phyloP scores from a whole-genome alignment of 2,888 invertebrate species.

The Xanthia togata region DNA sequence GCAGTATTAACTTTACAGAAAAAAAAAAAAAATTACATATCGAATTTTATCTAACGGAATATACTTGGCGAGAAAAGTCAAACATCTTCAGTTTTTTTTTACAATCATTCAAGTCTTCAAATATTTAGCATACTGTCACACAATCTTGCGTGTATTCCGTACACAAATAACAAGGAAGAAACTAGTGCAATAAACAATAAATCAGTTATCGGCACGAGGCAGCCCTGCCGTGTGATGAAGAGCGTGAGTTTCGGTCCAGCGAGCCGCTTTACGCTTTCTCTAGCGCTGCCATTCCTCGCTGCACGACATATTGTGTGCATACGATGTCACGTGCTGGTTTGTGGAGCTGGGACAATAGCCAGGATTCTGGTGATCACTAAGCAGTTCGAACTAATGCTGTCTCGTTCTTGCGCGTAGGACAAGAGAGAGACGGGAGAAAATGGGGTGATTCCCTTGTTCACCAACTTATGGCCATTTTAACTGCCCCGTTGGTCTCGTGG shows the following conservation, averaged over 20 bases:
- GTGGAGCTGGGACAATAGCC: constrained; percentile 34
- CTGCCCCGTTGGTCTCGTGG: too few relatives aligned
- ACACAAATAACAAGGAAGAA: constrained; percentile 38
- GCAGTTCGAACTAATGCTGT: not conserved
- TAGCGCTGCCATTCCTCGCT: constrained; percentile 75
- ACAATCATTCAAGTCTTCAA: not conserved
- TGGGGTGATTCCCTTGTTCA: too few relatives aligned
- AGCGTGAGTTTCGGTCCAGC: constrained; percentile 80
- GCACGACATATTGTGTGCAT: constrained; percentile 69
- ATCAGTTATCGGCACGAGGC: constrained; percentile 39
- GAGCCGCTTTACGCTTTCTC: constrained; percentile 82
- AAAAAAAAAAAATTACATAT: not conserved
- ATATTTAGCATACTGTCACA: constrained; percentile 39
- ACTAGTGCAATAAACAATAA: constrained; percentile 24
- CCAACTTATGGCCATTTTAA: constrained; percentile 60
- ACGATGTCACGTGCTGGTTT: constrained; percentile 53
- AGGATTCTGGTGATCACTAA: constrained; percentile 9
- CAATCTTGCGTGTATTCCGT: constrained; percentile 20
- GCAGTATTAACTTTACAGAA: not conserved
- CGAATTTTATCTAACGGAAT: not conserved
- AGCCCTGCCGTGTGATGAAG: constrained; percentile 70
- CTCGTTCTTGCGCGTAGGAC: not conserved
- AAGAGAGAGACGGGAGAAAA: not conserved
- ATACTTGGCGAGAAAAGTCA: not conserved
- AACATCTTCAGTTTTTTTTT: not conserved